These are phyloP conservation scores for Priapulus caudatus DNA, from an alignment of 2,888 invertebrate genomes.

Conservation along the genomic window DNA sequence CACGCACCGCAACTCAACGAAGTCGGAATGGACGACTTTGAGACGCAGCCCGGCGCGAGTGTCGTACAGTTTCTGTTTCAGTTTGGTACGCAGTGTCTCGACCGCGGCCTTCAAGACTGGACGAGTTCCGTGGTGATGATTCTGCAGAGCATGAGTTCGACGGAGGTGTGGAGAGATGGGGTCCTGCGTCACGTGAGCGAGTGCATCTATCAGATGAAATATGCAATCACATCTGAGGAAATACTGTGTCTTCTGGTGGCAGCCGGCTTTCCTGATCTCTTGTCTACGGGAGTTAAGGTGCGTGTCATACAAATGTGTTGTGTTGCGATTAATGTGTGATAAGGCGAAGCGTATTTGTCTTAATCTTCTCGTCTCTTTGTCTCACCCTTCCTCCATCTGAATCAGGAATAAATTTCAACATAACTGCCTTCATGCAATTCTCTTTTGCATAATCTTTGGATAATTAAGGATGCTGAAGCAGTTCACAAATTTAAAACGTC, in stretches of 20 bases:
- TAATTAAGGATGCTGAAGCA: no score
- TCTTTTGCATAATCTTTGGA: no score
- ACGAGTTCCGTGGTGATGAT: slow-evolving; percentile 34
- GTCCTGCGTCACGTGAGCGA: slow-evolving; percentile 28
- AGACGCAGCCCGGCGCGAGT: slow-evolving; percentile 18
- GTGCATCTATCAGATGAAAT: slow-evolving; percentile 24
- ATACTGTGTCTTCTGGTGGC: slow-evolving; percentile 36
- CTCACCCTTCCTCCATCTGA: no score
- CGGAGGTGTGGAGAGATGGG: slow-evolving; percentile 28
- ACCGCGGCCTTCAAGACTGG: slow-evolving; percentile 34
- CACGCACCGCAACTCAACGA: no score
- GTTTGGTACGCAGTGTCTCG: slow-evolving; percentile 31
- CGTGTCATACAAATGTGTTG: no score
- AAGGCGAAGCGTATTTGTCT: no score
- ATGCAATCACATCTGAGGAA: slow-evolving; percentile 26
- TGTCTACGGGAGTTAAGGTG: neutral
- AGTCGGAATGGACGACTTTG: no score
- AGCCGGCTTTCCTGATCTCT: slow-evolving; percentile 37
- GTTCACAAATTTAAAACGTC: no score
- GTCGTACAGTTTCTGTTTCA: slow-evolving; percentile 31
- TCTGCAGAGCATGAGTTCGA: slow-evolving; percentile 28
- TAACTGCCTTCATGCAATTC: no score
- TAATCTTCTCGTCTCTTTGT: no score
- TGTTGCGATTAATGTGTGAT: no score
- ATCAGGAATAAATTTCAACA: no score